phyloP scores from a whole-genome alignment of 2,888 invertebrate genomes.

The Dryomyza anilis region DNA sequence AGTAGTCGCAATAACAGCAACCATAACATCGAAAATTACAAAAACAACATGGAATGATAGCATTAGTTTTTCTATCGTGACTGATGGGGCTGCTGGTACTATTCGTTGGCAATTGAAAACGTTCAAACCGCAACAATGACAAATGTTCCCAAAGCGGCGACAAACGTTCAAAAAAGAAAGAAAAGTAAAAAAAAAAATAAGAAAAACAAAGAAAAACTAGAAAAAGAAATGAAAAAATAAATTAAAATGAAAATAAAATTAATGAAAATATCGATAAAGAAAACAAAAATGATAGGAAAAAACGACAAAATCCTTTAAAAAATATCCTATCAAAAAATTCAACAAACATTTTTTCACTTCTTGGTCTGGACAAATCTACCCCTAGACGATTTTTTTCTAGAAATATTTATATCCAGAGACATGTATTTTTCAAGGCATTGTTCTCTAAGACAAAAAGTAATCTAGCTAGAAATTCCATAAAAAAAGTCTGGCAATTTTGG shows the following conservation, averaged over 20 bases:
- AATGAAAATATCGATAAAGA: background rate
- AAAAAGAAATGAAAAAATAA: too few relatives aligned
- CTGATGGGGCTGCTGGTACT: background rate
- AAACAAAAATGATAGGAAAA: background rate
- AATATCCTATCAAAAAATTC: too few relatives aligned
- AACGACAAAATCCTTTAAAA: background rate
- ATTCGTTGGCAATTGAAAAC: conserved; percentile 3
- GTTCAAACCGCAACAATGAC: conserved; percentile 15
- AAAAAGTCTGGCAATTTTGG: too few relatives aligned
- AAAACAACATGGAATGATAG: background rate
- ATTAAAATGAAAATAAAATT: too few relatives aligned
- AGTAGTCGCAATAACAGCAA: background rate
- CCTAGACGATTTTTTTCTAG: too few relatives aligned
- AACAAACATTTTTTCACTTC: too few relatives aligned
- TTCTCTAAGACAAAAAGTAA: too few relatives aligned
- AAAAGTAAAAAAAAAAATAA: background rate
- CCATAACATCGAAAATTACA: background rate
- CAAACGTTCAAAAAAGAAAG: background rate
- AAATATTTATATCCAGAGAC: too few relatives aligned
- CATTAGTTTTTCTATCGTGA: background rate
- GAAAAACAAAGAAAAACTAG: background rate
- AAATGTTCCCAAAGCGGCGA: conserved; percentile 2
- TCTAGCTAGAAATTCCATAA: too few relatives aligned
- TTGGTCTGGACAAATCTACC: too few relatives aligned
- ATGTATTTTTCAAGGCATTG: too few relatives aligned